A percentile compares a stretch with the other conserved stretches of the same genome.
These are phyloP conservation scores for Erythrolamprus reginae DNA, from an alignment of 2,113 vertebrate species.

Conservation along the genomic window DNA sequence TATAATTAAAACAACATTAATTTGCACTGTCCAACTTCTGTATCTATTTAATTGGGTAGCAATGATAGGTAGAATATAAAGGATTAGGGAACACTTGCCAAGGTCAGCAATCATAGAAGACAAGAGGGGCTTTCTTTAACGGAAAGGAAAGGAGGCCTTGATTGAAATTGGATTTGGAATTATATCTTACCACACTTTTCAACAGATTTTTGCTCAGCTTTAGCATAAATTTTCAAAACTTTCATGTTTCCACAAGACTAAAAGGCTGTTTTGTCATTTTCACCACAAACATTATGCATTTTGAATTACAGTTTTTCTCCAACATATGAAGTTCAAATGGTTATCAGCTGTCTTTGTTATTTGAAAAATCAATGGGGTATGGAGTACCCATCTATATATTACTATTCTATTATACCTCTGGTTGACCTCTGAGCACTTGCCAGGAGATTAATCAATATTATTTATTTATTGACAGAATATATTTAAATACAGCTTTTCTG, in stretches of 20 bases:
- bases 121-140: background rate
- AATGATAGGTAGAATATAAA: background rate
- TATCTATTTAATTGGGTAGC: background rate
- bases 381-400: background rate
- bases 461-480: background rate
- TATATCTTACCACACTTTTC: background rate
- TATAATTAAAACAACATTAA: background rate
- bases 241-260: background rate
- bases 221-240: background rate
- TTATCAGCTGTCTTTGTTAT: background rate
- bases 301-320: background rate
- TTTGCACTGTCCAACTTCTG: background rate
- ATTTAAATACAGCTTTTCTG: background rate
- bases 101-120: background rate
- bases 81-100: background rate
- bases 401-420: background rate
- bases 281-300: background rate
- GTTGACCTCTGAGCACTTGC: background rate
- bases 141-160: background rate
- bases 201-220: background rate
- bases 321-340: background rate
- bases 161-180: background rate
- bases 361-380: background rate
- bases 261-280: background rate
- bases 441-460: background rate